Conservation (phyloP, 2,113 vertebrate species). For the Paramormyrops kingsleyae region DNA sequence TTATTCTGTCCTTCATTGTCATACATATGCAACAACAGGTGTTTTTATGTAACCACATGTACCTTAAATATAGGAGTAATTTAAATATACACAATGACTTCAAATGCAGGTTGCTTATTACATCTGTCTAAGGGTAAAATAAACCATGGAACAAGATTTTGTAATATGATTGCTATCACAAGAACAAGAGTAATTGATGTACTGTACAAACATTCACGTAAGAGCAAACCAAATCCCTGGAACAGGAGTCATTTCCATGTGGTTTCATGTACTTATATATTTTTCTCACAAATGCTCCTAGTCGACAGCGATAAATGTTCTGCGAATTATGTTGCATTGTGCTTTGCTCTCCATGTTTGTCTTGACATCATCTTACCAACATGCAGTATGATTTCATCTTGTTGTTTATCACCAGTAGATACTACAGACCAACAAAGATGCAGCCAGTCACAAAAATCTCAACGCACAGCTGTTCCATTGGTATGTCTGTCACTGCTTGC, state of each 20-base stretch:
- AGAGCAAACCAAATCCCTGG: not conserved
- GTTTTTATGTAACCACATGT: not conserved
- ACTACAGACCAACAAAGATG: not conserved
- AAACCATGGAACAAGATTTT: not conserved
- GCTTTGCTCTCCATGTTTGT: not conserved
- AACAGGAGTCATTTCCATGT: not conserved
- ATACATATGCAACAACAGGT: not conserved
- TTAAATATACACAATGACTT: not conserved
- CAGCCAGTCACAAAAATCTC: not conserved
- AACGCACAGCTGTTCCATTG: not conserved
- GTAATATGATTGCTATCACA: not conserved
- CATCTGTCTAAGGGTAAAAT: not conserved
- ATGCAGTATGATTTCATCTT: not conserved
- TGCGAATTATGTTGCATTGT: not conserved
- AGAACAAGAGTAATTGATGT: not conserved
- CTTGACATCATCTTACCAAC: not conserved
- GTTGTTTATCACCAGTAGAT: not conserved
- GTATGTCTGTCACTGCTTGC: not conserved
- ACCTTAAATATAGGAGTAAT: not conserved
- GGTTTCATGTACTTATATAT: not conserved
- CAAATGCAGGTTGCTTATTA: not conserved
- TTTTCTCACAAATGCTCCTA: not conserved
- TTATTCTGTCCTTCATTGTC: not conserved
- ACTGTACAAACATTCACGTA: not conserved
- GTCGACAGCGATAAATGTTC: not conserved